A percentile compares a stretch with the other conserved stretches of the same genome.
phyloP scores from a whole-genome alignment of 2,113 vertebrate genomes.

The Recurvirostra avosetta region DNA sequence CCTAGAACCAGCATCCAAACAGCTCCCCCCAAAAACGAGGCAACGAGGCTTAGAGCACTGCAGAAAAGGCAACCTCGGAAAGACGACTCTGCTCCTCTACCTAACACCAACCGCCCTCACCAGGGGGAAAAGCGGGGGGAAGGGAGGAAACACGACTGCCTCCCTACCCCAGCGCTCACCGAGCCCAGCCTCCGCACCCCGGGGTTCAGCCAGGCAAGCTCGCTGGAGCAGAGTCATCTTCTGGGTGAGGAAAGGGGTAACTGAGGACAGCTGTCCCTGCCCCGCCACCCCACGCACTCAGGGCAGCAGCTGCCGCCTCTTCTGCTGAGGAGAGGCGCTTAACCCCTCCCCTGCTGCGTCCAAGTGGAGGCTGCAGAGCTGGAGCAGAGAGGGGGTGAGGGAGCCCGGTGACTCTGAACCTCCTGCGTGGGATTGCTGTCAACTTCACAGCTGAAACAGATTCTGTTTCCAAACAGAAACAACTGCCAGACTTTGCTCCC shows the following conservation, averaged over 20 bases:
- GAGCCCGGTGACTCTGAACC: background rate
- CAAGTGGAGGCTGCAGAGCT: background rate
- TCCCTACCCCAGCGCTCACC: too few species aligned
- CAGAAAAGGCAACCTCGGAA: background rate
- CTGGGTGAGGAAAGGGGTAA: background rate
- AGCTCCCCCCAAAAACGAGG: fast-evolving
- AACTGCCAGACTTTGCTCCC: background rate
- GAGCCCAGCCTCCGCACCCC: background rate
- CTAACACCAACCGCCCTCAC: background rate
- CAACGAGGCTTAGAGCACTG: too few species aligned
- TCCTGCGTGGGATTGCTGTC: background rate
- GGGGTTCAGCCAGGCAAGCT: fast-evolving
- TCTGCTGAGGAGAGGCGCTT: background rate
- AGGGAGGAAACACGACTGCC: background rate
- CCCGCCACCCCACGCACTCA: background rate
- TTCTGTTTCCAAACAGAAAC: background rate
- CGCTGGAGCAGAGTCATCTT: background rate
- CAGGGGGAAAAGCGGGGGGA: fast-evolving
- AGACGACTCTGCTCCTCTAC: background rate
- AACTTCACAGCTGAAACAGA: background rate
- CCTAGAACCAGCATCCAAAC: background rate
- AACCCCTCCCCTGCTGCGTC: background rate
- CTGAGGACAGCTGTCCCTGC: background rate
- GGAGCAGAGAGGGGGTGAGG: background rate
- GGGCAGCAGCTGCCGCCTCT: background rate